phyloP scores from a whole-genome alignment of 1,140 invertebrate species.

The Saccostrea glomerata region DNA sequence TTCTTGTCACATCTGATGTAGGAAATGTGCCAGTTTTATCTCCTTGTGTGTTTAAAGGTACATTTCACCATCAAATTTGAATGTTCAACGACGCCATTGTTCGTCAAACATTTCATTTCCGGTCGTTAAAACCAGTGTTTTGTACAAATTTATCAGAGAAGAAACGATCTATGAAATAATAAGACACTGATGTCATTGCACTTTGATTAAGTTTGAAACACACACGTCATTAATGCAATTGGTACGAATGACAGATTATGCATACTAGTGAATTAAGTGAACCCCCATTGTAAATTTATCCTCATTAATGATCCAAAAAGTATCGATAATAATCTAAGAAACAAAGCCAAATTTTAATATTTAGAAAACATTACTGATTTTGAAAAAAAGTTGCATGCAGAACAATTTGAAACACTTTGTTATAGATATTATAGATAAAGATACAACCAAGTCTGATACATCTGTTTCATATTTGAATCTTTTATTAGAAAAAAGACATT shows the following conservation, averaged over 20 bases:
- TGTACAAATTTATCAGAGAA: neutral
- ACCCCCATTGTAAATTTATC: neutral
- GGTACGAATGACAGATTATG: neutral
- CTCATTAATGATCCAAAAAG: neutral
- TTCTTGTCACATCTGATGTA: slow-evolving; percentile 6
- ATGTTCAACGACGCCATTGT: neutral
- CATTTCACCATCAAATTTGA: neutral
- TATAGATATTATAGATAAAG: too few species aligned
- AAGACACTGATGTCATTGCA: neutral
- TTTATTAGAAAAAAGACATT: too few species aligned
- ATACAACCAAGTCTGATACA: too few species aligned
- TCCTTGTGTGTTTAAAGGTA: neutral
- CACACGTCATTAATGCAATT: too few species aligned
- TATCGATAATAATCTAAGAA: too few species aligned
- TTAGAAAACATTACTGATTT: too few species aligned
- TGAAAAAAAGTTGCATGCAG: too few species aligned
- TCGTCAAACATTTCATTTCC: slow-evolving; percentile 5
- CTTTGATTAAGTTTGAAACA: neutral
- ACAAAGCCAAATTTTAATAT: too few species aligned
- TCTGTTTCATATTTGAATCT: too few species aligned
- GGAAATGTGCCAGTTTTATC: slow-evolving; percentile 10
- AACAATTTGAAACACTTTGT: too few species aligned
- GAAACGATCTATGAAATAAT: neutral
- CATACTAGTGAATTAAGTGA: neutral
- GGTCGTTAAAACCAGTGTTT: neutral